A percentile compares a stretch with the other conserved stretches of the same genome.
These are phyloP conservation scores for Tanypteryx hageni DNA, from an alignment of 2,888 invertebrate species.

Conservation along the genomic window DNA sequence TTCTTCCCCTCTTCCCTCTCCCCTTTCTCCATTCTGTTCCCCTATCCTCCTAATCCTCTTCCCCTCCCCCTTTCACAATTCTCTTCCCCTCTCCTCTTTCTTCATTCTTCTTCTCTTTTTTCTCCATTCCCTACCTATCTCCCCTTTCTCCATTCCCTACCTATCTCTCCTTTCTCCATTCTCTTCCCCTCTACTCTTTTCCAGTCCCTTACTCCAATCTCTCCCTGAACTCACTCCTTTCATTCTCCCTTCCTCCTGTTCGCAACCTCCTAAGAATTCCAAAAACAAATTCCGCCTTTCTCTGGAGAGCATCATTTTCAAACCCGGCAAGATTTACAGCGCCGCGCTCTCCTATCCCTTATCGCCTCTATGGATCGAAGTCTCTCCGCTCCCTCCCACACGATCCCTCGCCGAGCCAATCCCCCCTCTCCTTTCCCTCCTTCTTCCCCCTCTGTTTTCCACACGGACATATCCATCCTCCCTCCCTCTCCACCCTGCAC, in stretches of 20 bases:
- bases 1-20: too few relatives aligned
- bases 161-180: neutral
- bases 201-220: neutral
- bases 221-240: neutral
- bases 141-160: too few relatives aligned
- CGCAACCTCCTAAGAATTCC: neutral
- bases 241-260: neutral
- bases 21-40: too few relatives aligned
- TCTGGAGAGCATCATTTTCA: neutral
- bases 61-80: too few relatives aligned
- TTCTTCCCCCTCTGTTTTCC: neutral
- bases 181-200: neutral
- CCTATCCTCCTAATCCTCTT: too few relatives aligned
- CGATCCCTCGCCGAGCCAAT: neutral
- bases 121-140: too few relatives aligned
- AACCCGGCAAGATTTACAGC: constrained; percentile 17
- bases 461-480: too few relatives aligned
- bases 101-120: too few relatives aligned
- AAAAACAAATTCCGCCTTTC: constrained; percentile 22
- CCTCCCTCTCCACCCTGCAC: too few relatives aligned
- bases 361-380: neutral
- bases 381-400: neutral
- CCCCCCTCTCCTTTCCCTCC: neutral
- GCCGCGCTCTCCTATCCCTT: constrained; percentile 2
- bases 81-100: too few relatives aligned